phyloP scores from a whole-genome alignment of 2,113 vertebrate species.

The Heterotis niloticus region DNA sequence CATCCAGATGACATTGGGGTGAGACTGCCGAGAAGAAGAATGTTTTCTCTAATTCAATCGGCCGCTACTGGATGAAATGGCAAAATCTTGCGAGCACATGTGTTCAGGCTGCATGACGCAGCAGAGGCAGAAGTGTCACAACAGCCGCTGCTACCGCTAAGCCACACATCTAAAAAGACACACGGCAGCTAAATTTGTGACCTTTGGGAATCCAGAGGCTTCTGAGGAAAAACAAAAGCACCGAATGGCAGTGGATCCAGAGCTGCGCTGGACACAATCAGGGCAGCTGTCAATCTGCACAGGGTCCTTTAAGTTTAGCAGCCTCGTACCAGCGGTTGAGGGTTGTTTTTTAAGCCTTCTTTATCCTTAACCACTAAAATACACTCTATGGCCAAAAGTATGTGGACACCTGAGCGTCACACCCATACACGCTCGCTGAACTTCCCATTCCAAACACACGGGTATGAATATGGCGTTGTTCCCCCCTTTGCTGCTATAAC shows the following conservation, averaged over 20 bases:
- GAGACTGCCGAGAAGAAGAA: constrained; percentile 23
- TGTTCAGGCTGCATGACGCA: constrained; percentile 4
- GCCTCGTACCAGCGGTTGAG: neutral
- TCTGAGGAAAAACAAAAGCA: neutral
- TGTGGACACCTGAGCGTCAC: no score
- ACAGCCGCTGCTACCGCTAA: neutral
- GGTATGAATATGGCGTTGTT: no score
- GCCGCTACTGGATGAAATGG: constrained; percentile 6
- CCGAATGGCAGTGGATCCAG: neutral
- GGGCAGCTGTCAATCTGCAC: neutral
- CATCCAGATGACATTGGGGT: constrained; percentile 34
- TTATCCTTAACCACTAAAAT: neutral
- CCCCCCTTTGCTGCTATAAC: no score
- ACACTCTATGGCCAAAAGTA: no score
- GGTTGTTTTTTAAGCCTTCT: neutral
- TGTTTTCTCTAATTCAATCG: constrained; percentile 30
- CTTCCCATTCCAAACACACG: no score
- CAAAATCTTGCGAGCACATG: constrained; percentile 27
- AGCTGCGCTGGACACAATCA: neutral
- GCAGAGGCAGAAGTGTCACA: neutral
- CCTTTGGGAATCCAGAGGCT: neutral
- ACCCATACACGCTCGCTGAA: no score
- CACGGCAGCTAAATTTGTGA: neutral
- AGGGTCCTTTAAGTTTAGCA: neutral
- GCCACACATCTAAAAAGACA: neutral